phyloP scores from a whole-genome alignment of 2,888 invertebrate species.

The Caenorhabditis becei region DNA sequence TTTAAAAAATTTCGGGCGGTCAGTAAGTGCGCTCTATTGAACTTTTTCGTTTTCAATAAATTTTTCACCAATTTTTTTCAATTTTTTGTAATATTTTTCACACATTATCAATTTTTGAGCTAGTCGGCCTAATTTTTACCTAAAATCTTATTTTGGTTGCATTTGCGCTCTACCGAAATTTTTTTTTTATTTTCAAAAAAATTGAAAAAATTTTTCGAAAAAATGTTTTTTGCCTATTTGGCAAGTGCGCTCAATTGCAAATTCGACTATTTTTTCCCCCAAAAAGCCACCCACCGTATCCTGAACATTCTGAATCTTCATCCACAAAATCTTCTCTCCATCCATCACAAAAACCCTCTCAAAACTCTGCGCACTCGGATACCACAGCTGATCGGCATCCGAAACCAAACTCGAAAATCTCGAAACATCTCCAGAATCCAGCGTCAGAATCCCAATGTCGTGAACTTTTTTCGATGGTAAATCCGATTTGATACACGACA shows the following conservation, averaged over 20 bases:
- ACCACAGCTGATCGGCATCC: constrained; percentile 60
- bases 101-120: too few relatives aligned
- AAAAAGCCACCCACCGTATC: constrained; percentile 20
- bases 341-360: constrained; percentile 43
- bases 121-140: too few relatives aligned
- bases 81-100: too few relatives aligned
- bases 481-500: constrained; percentile 46
- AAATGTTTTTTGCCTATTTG: background rate
- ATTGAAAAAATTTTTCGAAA: background rate
- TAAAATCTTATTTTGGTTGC: too few relatives aligned
- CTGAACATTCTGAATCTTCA: constrained; percentile 48
- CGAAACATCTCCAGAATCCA: constrained; percentile 8
- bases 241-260: constrained; percentile 7
- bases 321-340: background rate
- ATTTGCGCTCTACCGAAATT: too few relatives aligned
- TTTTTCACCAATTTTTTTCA: too few relatives aligned
- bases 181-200: too few relatives aligned
- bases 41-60: background rate
- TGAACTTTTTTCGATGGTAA: constrained; percentile 4
- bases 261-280: constrained; percentile 5
- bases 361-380: constrained; percentile 47
- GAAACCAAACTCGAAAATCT: constrained; percentile 42
- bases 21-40: background rate
- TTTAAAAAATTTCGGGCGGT: background rate
- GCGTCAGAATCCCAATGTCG: constrained; percentile 42